These are phyloP conservation scores for Crotophaga sulcirostris DNA, from an alignment of 2,113 vertebrate species.

Conservation along the genomic window DNA sequence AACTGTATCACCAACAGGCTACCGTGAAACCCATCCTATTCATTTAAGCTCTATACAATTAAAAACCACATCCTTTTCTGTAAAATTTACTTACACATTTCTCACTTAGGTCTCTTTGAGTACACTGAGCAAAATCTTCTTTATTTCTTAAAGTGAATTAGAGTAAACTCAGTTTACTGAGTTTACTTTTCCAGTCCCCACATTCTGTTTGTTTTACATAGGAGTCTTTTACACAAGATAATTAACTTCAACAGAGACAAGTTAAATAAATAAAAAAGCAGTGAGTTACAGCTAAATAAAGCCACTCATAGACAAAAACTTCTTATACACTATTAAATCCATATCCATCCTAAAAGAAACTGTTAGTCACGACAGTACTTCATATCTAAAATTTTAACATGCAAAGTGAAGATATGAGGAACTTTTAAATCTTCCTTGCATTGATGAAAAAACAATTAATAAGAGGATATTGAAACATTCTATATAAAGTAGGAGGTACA, in stretches of 20 bases:
- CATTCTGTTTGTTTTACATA: background rate
- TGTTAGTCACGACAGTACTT: background rate
- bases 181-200: background rate
- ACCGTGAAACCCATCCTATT: background rate
- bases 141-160: background rate
- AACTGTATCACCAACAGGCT: background rate
- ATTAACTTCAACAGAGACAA: background rate
- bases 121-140: background rate
- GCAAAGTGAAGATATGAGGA: background rate
- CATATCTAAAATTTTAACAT: background rate
- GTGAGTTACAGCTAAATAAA: background rate
- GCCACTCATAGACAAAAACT: background rate
- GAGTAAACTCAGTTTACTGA: background rate
- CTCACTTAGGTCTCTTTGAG: background rate
- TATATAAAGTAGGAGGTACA: background rate
- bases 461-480: background rate
- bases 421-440: background rate
- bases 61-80: background rate
- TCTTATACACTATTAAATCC: background rate
- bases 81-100: background rate
- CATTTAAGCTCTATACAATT: accelerated
- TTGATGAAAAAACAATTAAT: background rate
- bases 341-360: background rate
- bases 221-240: background rate
- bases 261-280: background rate